Base-by-base conservation (phyloP, 2,113 vertebrate genomes). In the Ochotona princeps region DNA sequence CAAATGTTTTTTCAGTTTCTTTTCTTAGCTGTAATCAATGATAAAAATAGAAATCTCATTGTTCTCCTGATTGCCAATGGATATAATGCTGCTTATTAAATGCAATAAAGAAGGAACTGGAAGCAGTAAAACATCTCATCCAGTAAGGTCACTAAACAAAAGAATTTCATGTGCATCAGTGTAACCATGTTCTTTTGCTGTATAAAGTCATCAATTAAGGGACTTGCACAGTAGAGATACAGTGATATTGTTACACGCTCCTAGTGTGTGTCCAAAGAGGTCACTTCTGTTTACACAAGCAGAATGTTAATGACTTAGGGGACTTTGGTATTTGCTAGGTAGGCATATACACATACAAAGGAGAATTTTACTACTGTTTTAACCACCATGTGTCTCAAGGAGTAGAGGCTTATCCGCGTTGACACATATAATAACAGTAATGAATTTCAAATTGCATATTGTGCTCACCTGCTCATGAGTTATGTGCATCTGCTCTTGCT, bases 1-100 rank as follows among this genome's bases (percentile, higher is more conserved):
- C 97, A 97, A 97, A 98, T 17, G 96, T 79, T 96, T 98, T 98
- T 96, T 97, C 97, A 72, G 98, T 98, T 98, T 98, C 98, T 97
- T 98, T 98, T 97, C 97, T 98, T 95, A 97, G 98, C 98, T 98
- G 97, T 83, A 98, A 96, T 97, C 97, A 94, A 86, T 87, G 82
- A 97, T 95, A 96, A 98, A 94, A 97, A 74, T 65, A 97, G 96
- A 97, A 0, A 15, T 44, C 38, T 92, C 80, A 90, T 20, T 89
- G 2, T 92, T 32, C 38, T 75, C 17, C 30, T 80, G 51, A 8
- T 93, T 87, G 91, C 54, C 84, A 93, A 79, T 28, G 28, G 49
- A 61, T 90, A 20, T 73, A 32, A 38, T 49, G 65, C 66, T 81
- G 7, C 66, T 86, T 84, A 73, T 57, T 51, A 93, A 91, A 86